Evolutionary conservation across 2,888 invertebrate genomes (phyloP).

Genomic region (Lasioglossum calceatum): DNA sequence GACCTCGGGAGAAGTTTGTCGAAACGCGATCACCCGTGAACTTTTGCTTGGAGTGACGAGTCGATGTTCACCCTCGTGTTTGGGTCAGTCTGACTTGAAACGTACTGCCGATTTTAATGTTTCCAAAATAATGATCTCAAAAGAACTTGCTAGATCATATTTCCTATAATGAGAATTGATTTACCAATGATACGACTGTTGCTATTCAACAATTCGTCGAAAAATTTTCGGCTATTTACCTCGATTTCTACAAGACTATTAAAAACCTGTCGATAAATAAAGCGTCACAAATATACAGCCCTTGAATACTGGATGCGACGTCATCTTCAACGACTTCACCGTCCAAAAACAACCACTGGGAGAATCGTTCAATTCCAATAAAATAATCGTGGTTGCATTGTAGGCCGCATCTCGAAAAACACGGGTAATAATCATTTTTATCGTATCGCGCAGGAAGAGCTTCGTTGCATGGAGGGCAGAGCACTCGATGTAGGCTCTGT

Average conservation of each 20-base stretch:
- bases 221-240: neutral
- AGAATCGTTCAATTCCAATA: neutral
- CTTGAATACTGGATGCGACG: neutral
- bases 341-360: neutral
- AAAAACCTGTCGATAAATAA: neutral
- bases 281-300: neutral
- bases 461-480: neutral
- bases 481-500: neutral
- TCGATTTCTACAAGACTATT: neutral
- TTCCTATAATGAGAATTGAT: neutral
- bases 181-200: neutral
- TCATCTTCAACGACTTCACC: neutral
- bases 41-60: neutral
- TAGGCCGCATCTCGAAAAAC: neutral
- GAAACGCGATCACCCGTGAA: neutral
- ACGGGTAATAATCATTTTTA: neutral
- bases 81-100: neutral
- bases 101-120: neutral
- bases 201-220: neutral
- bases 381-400: neutral
- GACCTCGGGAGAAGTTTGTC: neutral
- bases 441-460: neutral
- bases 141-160: neutral
- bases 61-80: neutral
- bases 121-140: neutral